phyloP scores from a whole-genome alignment of 2,797 vertebrate species.

The Stomatorhinus walkeri region DNA sequence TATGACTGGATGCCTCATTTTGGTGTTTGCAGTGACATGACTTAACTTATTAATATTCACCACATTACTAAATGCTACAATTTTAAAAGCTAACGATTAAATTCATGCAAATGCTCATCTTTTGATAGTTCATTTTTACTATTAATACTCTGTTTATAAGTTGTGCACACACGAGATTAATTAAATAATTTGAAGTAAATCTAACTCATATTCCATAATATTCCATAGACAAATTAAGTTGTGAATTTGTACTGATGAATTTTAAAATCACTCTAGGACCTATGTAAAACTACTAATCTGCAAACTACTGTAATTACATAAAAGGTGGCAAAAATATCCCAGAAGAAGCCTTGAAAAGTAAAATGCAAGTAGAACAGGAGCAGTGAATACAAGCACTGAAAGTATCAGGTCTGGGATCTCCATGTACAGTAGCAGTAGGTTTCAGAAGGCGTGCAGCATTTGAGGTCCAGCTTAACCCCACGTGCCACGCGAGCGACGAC shows the following conservation, averaged over 20 bases:
- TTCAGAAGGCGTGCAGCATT: neutral
- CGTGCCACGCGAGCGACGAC: neutral
- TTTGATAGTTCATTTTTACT: neutral
- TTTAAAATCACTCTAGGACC: neutral
- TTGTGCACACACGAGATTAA: neutral
- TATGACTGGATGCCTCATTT: neutral
- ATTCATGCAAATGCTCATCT: neutral
- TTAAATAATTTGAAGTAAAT: neutral
- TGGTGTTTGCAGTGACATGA: neutral
- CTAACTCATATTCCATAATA: neutral
- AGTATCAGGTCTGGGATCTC: neutral
- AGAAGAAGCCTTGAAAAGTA: neutral
- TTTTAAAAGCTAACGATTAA: neutral
- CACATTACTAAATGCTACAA: neutral
- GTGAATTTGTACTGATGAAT: neutral
- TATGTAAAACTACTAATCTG: neutral
- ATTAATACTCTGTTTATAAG: neutral
- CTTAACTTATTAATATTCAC: neutral
- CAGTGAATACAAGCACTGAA: neutral
- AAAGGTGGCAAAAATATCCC: neutral
- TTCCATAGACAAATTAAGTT: neutral
- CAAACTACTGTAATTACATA: neutral
- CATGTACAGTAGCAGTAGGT: neutral
- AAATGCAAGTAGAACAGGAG: neutral
- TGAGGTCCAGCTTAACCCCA: neutral